A percentile compares a stretch with the other conserved stretches of the same genome.
phyloP scores from a whole-genome alignment of 37 sponge, comb jelly and placozoan genomes.

The Sycon ciliatum region DNA sequence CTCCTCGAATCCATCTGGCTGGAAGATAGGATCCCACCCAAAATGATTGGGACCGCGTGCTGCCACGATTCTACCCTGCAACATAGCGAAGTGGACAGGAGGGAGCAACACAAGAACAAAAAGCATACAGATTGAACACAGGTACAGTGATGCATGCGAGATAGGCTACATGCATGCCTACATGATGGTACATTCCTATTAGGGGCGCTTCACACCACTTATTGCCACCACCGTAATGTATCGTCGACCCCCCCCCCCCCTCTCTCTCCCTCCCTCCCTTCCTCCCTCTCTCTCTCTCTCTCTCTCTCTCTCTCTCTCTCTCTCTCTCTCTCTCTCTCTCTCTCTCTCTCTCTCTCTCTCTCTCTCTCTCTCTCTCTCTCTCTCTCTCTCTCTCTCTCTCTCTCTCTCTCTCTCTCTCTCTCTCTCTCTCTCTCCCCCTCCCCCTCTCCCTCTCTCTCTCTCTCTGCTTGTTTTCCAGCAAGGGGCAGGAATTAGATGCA shows the following conservation, averaged over 20 bases:
- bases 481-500: too few relatives aligned
- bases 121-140: background rate
- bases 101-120: background rate
- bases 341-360: background rate
- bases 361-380: background rate
- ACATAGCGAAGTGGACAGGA: background rate
- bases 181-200: too few relatives aligned
- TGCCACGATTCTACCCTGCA: conserved; percentile 77
- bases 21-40: conserved; percentile 98
- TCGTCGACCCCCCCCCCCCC: too few relatives aligned
- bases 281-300: background rate
- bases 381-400: background rate
- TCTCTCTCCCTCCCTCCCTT: background rate
- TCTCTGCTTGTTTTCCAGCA: background rate
- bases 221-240: background rate
- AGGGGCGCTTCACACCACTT: too few relatives aligned
- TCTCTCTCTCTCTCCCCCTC: background rate
- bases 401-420: background rate
- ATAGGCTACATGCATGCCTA: too few relatives aligned
- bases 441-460: background rate
- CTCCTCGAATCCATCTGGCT: conserved; percentile 69
- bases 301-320: background rate
- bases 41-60: conserved; percentile 76
- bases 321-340: background rate
- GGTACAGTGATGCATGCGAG: too few relatives aligned